phyloP scores from a whole-genome alignment of 2,113 vertebrate species.

The Neoarius graeffei region DNA sequence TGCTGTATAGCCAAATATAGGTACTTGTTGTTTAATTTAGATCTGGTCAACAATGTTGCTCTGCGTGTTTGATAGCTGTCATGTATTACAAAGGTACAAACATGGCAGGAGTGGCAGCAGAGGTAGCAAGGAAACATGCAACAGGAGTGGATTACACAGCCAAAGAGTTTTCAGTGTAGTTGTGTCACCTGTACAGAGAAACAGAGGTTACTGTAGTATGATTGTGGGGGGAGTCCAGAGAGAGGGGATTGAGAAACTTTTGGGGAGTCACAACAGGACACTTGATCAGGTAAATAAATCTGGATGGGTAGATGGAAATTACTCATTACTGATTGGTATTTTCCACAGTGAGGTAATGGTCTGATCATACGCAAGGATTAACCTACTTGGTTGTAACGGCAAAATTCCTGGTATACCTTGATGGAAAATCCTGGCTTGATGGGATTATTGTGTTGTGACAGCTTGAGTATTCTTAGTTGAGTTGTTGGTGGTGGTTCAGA shows the following conservation, averaged over 20 bases:
- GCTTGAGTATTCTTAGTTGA: neutral
- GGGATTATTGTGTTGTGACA: neutral
- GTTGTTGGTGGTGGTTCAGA: neutral
- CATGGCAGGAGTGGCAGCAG: neutral
- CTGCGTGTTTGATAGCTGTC: too few relatives aligned
- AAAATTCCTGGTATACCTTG: neutral
- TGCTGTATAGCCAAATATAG: too few relatives aligned
- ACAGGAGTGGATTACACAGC: too few relatives aligned
- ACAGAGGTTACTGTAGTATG: neutral
- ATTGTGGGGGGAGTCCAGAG: neutral
- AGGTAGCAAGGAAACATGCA: neutral
- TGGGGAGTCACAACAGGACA: neutral
- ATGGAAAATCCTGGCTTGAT: neutral
- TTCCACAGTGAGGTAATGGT: neutral
- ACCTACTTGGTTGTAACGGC: neutral
- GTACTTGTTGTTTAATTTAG: too few relatives aligned
- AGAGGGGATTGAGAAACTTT: neutral
- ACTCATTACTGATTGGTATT: neutral
- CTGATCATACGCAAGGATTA: neutral
- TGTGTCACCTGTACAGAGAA: neutral
- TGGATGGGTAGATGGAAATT: neutral
- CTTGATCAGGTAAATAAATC: neutral
- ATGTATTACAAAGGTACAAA: too few relatives aligned
- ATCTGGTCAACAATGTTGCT: too few relatives aligned
- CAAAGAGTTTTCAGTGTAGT: neutral